phyloP scores from a whole-genome alignment of 2,888 invertebrate species.

The Perizoma flavofasciatum region DNA sequence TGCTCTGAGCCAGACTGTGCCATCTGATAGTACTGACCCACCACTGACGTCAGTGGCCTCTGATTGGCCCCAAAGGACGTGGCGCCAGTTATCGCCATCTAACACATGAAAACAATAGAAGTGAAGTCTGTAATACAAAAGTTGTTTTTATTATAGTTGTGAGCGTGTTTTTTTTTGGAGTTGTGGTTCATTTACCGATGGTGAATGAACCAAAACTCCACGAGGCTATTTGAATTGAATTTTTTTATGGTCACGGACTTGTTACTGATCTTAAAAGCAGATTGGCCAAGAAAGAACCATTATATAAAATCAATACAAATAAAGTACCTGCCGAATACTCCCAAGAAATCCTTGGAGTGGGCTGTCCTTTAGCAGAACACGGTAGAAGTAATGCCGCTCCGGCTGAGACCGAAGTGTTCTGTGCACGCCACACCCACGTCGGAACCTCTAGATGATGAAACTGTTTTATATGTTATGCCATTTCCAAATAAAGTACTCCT shows the following conservation, averaged over 20 bases:
- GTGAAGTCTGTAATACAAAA: neutral
- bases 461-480: conserved; percentile 75
- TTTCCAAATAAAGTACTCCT: conserved; percentile 40
- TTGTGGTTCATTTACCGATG: no score
- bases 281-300: no score
- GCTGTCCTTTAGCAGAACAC: conserved; percentile 92
- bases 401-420: conserved; percentile 89
- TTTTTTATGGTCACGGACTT: no score
- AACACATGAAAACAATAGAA: conserved; percentile 3
- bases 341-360: conserved; percentile 89
- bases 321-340: conserved; percentile 87
- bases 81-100: conserved; percentile 79
- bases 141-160: no score
- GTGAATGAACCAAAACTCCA: no score
- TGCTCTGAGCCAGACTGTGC: conserved; percentile 88
- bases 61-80: conserved; percentile 74
- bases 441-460: conserved; percentile 87
- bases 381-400: conserved; percentile 89
- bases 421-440: conserved; percentile 89
- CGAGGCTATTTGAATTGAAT: no score
- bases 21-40: conserved; percentile 86
- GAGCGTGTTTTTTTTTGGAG: no score
- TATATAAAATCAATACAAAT: neutral
- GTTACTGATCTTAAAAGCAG: no score
- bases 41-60: conserved; percentile 75